Conservation (phyloP, 2,797 vertebrate genomes). For the Helostoma temminkii region DNA sequence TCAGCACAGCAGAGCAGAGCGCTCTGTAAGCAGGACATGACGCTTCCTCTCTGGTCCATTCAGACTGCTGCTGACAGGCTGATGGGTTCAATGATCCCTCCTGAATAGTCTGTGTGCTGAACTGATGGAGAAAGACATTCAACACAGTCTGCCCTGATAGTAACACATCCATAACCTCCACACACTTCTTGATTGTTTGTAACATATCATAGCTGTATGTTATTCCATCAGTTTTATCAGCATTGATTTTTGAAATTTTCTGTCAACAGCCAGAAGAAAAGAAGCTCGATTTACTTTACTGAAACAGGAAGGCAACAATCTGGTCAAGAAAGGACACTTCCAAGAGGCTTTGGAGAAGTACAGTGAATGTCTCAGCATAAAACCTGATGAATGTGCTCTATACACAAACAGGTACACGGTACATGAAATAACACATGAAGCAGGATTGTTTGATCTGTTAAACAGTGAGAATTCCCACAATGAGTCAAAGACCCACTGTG, state of each 20-base stretch:
- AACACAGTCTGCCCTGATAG: neutral
- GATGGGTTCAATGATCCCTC: conserved; percentile 42
- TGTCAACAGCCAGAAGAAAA: conserved; percentile 82
- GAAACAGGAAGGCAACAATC: conserved; percentile 92
- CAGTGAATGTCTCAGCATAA: conserved; percentile 89
- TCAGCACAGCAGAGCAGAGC: conserved; percentile 53
- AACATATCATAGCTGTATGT: neutral
- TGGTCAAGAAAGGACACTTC: conserved; percentile 88
- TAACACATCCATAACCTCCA: conserved; percentile 1
- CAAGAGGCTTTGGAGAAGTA: conserved; percentile 90
- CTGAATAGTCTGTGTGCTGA: conserved; percentile 11
- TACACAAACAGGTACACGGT: conserved; percentile 93
- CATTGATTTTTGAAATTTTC: conserved; percentile 1
- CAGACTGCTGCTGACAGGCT: conserved; percentile 31
- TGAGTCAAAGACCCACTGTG: no score
- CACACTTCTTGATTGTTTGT: neutral
- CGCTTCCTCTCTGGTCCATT: conserved; percentile 28
- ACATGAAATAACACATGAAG: neutral
- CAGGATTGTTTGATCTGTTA: neutral
- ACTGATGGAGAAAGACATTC: conserved; percentile 15
- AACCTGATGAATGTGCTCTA: conserved; percentile 86
- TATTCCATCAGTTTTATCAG: neutral
- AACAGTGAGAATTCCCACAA: neutral
- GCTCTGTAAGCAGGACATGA: conserved; percentile 47
- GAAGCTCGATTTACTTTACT: conserved; percentile 84